Evolutionary conservation across 2,113 vertebrate species (phyloP).

Genomic region (Carettochelys insculpta): DNA sequence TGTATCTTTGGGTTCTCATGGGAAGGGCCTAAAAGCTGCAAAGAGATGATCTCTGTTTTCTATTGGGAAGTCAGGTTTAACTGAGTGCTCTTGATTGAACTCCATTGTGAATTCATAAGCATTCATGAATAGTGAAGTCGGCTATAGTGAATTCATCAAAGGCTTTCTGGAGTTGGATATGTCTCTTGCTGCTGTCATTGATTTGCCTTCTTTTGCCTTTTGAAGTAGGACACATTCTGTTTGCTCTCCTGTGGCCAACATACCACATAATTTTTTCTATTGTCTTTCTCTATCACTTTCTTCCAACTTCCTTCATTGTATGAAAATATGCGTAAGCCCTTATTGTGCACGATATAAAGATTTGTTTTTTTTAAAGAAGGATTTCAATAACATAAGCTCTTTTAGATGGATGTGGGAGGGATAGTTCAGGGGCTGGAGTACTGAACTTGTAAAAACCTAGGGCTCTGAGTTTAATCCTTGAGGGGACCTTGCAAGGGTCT

Average conservation of each 20-base stretch:
- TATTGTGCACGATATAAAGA: neutral
- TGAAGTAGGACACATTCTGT: slow-evolving; percentile 2
- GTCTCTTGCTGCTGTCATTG: neutral
- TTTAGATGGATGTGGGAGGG: slow-evolving; percentile 12
- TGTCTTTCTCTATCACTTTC: neutral
- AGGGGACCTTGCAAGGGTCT: too few relatives aligned
- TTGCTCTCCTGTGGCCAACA: neutral
- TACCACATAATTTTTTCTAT: slow-evolving; percentile 38
- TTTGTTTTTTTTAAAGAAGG: neutral
- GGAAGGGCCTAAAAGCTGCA: neutral
- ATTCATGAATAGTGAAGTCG: slow-evolving; percentile 1
- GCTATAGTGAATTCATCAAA: slow-evolving; percentile 14
- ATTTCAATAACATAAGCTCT: neutral
- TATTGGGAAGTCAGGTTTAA: neutral
- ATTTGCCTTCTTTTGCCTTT: slow-evolving; percentile 22
- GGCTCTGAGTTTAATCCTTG: too few relatives aligned
- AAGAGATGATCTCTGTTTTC: neutral
- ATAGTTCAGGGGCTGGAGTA: too few relatives aligned
- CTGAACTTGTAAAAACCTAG: too few relatives aligned
- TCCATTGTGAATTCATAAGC: neutral
- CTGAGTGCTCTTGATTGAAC: neutral
- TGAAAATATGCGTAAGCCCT: neutral
- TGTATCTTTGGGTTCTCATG: neutral
- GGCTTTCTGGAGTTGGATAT: neutral
- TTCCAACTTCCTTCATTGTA: neutral